Conservation (phyloP, 1,140 invertebrate genomes). For the Trichomalopsis sarcophagae region DNA sequence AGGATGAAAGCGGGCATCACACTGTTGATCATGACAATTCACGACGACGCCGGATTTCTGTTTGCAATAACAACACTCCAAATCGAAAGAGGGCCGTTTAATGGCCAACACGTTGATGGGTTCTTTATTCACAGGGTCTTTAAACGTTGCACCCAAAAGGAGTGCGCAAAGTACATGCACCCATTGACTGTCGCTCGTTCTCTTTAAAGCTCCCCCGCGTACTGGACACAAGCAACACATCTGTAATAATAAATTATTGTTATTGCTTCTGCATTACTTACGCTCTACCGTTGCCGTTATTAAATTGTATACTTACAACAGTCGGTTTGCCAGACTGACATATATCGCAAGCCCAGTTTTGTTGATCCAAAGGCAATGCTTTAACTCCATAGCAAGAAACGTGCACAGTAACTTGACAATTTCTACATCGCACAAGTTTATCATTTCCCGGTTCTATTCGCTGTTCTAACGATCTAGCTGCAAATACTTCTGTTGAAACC, state of each 20-base stretch:
- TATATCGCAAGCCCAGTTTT: slow-evolving; percentile 75
- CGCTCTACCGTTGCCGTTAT: background rate
- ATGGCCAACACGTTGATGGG: slow-evolving; percentile 70
- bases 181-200: slow-evolving; percentile 77
- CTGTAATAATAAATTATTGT: slow-evolving; percentile 57
- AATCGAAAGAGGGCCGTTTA: slow-evolving; percentile 56
- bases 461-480: slow-evolving; percentile 71
- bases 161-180: slow-evolving; percentile 77
- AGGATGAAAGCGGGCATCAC: slow-evolving; percentile 65
- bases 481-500: slow-evolving; percentile 69
- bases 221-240: slow-evolving; percentile 77
- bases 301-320: slow-evolving; percentile 59
- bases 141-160: slow-evolving; percentile 72
- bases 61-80: slow-evolving; percentile 65
- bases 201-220: slow-evolving; percentile 79
- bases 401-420: slow-evolving; percentile 74
- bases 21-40: slow-evolving; percentile 62
- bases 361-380: slow-evolving; percentile 64
- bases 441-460: slow-evolving; percentile 67
- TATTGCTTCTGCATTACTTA: background rate
- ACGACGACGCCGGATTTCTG: slow-evolving; percentile 66
- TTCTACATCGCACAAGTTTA: slow-evolving; percentile 70
- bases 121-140: slow-evolving; percentile 73
- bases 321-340: slow-evolving; percentile 69
- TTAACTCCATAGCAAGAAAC: slow-evolving; percentile 74